Evolutionary conservation across 1,140 invertebrate species (phyloP), one percentile per base, ranked within the genome.

Genomic region (Rhagoletis zephyria): DNA sequence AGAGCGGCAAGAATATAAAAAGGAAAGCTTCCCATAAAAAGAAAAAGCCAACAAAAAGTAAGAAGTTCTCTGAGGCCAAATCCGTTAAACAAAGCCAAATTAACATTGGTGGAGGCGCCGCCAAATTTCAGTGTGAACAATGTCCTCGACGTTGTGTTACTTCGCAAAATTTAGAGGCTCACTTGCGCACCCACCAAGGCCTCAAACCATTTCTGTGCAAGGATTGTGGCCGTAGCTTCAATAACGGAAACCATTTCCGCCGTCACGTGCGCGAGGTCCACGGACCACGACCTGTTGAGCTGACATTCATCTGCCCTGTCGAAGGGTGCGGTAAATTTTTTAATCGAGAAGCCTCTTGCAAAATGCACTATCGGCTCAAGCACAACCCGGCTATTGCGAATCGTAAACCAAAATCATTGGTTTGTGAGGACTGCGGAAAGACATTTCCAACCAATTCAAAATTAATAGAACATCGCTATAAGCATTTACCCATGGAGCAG

Each of bases 401-500:
- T 5, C 70, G 70, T 12, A 48, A 81, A 86, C 45, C 63, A 16
- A 86, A 63, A 40, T 63, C 1, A 65, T 86, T 85, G 61, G 56
- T 88, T 16, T 88, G 86, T 85, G 86, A 88, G 86, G 86, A 88
- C 45, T 88, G 88, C 51, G 88, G 86, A 10, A 59, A 48, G 16
- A 87, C 59, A 14, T 88, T 63, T 67, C 67, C 6, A 67, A 85
- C 51, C 42, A 7, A 60, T 2, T 45, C 61, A 2, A 65, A 40
- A 51, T 65, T 88, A 2, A 87, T 64, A 42, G 60, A 88, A 65
- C 88, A 88, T 67, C 45, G 86, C 4, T 88, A 85, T 19, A 87
- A 74, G 12, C 88, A 88, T 59, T 51, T 19, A 48, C 86, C 86
- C 1, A 30, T 64, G 3, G 88, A 88, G 45, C 61, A 85, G 14